Base-by-base conservation (phyloP, 2,888 invertebrate species). In the Yponomeuta cagnagella region DNA sequence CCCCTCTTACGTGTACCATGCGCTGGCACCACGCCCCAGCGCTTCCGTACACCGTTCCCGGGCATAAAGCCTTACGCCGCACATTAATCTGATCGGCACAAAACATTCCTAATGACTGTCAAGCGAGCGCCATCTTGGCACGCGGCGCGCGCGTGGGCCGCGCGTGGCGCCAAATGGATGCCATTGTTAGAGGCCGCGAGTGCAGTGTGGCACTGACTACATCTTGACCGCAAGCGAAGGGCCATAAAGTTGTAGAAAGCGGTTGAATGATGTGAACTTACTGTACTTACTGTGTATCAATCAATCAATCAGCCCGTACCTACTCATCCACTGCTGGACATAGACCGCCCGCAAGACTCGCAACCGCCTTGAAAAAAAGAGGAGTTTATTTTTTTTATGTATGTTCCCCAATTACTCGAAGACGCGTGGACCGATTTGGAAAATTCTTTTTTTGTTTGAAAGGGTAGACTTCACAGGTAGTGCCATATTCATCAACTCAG, bases 11-110 rank as follows among this genome's bases (percentile, higher is more conserved):
- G 15, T 4, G 3, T 8, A 58, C 52, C 63, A 63, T 63, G 15
- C 15, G 37, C 48, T 23, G 63, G 5, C 58, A 30, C 75, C 76
- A 75, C 79, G 76, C 80, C 79, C 80, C 73, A 71, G 33, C 73
- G 74, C 75, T 79, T 79, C 76, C 76, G 76, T 74, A 71, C 73
- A 73, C 48, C 66, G 58, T 15, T 69, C 70, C 12, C 33, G 70
- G 63, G 70, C 70, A 68, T 58, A 66, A 71, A 70, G 70, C 68
- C 9, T 58, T 30, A 64, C 48, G 69, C 72, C 69, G 68, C 82
- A 79, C 85, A 85, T 85, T 83, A 84, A 85, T 86, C 82, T 82
- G 83, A 83, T 85, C 80, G 83, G 82, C 82, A 83, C 83, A 84
- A 81, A 81, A 88, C 87, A 89, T 52, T 68, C 48, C 52, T 68